Evolutionary conservation across 2,797 vertebrate genomes (phyloP), one percentile per base, ranked within the genome.

Genomic region (Bradypodion ventrale): DNA sequence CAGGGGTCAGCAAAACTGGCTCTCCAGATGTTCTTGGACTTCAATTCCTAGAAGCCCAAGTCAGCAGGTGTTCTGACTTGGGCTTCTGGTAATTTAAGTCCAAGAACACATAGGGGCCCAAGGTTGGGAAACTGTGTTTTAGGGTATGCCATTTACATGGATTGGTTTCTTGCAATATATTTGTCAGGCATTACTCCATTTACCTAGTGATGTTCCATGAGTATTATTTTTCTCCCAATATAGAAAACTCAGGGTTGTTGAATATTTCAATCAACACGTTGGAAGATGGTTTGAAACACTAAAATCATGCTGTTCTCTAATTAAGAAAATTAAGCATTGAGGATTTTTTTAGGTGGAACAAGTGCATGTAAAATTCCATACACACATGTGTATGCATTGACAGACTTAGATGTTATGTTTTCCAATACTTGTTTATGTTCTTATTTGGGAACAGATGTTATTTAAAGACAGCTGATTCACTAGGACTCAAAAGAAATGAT

Each of bases 401-500:
- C 29, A n/a, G 25, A 46, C 44, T 29, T 66, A 10, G 19, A 49
- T 32, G 6, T 42, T 62, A 15, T 78, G 49, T 29, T 76, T 69
- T 78, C 74, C 80, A 35, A 80, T 92, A 29, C 68, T 78, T 92
- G 75, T 92, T 90, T 91, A 37, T 52, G 63, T 6, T 76, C 52
- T 70, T 77, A 63, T 90, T 88, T 66, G 62, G 52, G 52, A 62
- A 73, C 88, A 29, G 56, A 62, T 85, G 40, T 86, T 92, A 92
- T 90, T 94, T 92, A 84, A 91, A 89, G 91, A 87, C 85, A 87
- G 86, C 88, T 83, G 87, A 90, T 94, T 94, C 89, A 89, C 89
- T 75, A 85, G 83, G 75, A 52, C 42, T 59, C 80, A 90, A 92
- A 80, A 90, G 49, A 85, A 87, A 91, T 92, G 92, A 90, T 87